Percentiles rank a stretch among this genome's conserved stretches.
Evolutionary conservation across 2,797 vertebrate genomes (phyloP).

Genomic region (Etheostoma nigrum): DNA sequence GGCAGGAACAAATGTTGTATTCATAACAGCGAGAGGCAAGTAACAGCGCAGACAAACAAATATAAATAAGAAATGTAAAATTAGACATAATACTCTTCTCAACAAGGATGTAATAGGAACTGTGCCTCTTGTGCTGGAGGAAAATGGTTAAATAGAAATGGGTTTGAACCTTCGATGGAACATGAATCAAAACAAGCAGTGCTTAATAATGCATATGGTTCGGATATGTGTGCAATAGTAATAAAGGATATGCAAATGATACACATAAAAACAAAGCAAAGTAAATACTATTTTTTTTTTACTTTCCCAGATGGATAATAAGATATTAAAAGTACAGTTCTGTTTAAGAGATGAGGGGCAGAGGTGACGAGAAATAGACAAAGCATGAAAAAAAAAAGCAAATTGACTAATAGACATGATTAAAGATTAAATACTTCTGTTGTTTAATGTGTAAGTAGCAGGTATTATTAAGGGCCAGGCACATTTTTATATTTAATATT

Average conservation of each 20-base stretch:
- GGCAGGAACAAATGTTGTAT: slow-evolving; percentile 47
- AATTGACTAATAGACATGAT: slow-evolving; percentile 16
- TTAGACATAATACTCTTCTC: slow-evolving; percentile 52
- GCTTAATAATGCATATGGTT: slow-evolving; percentile 62
- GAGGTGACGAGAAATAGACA: slow-evolving; percentile 10
- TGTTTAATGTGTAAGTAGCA: slow-evolving; percentile 19
- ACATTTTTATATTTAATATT: slow-evolving; percentile 47
- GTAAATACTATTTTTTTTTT: slow-evolving; percentile 5
- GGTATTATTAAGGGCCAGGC: slow-evolving; percentile 48
- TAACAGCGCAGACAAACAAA: slow-evolving; percentile 61
- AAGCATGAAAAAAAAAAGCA: background rate
- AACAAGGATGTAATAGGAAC: slow-evolving; percentile 45
- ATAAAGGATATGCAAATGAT: slow-evolving; percentile 39
- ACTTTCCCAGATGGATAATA: slow-evolving; percentile 25
- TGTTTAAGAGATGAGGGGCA: background rate
- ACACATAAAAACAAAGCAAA: slow-evolving; percentile 36
- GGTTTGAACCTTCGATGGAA: slow-evolving; percentile 26
- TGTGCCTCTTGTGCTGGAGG: slow-evolving; percentile 42
- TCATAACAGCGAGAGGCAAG: slow-evolving; percentile 48
- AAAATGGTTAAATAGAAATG: slow-evolving; percentile 50
- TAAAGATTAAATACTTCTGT: slow-evolving; percentile 31
- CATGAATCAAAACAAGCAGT: slow-evolving; percentile 39
- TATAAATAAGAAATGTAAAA: slow-evolving; percentile 81
- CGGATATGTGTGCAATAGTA: slow-evolving; percentile 38
- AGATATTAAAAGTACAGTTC: slow-evolving; percentile 35